These are phyloP conservation scores for Hymenopus coronatus DNA, from an alignment of 2,888 invertebrate species.

Conservation along the genomic window DNA sequence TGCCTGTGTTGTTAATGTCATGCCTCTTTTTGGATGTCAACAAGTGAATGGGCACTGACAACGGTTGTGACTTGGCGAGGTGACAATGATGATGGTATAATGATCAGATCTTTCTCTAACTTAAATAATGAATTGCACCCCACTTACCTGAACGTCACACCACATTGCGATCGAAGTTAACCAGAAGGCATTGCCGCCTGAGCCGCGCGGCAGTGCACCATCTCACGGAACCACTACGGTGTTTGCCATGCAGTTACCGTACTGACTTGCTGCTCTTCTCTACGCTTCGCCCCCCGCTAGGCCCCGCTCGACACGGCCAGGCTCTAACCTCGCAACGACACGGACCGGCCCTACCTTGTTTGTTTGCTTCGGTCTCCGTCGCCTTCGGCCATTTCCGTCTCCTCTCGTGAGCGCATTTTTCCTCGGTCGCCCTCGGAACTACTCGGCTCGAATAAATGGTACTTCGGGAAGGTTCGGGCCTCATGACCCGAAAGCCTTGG, in stretches of 20 bases:
- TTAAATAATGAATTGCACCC: no score
- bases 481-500: slow-evolving; percentile 38
- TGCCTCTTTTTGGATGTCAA: neutral
- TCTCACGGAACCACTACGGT: slow-evolving; percentile 21
- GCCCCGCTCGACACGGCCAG: slow-evolving; percentile 25
- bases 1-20: neutral
- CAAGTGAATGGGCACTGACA: neutral
- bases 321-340: neutral
- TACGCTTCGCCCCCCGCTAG: slow-evolving; percentile 22
- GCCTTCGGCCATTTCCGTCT: slow-evolving; percentile 20
- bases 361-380: slow-evolving; percentile 10
- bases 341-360: slow-evolving; percentile 15
- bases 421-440: slow-evolving; percentile 9
- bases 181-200: slow-evolving; percentile 29
- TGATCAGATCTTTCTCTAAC: no score
- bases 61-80: neutral
- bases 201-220: slow-evolving; percentile 19
- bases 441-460: slow-evolving; percentile 17
- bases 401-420: slow-evolving; percentile 15
- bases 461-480: slow-evolving; percentile 34
- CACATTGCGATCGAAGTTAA: slow-evolving; percentile 28
- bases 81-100: no score
- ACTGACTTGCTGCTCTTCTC: slow-evolving; percentile 24
- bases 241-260: slow-evolving; percentile 28
- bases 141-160: slow-evolving; percentile 31